These are phyloP conservation scores for Manacus vitellinus DNA, from an alignment of 2,113 vertebrate species.

Conservation along the genomic window DNA sequence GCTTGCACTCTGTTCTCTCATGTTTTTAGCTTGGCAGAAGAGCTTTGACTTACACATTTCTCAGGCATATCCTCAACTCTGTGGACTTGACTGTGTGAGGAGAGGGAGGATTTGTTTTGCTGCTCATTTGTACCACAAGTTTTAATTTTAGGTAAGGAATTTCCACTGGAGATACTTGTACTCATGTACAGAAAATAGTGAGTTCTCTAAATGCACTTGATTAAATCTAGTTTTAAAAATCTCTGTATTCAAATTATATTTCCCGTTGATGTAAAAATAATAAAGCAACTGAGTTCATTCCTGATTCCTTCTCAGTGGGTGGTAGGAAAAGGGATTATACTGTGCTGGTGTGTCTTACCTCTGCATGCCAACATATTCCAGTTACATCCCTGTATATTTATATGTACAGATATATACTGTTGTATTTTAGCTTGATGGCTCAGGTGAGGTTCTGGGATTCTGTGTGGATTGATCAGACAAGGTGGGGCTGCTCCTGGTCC, in stretches of 20 bases:
- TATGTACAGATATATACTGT: not conserved
- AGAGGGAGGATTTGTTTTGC: not conserved
- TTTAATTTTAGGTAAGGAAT: not conserved
- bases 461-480: not conserved
- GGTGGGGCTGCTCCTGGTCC: not conserved
- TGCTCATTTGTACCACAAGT: not conserved
- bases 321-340: not conserved
- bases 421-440: not conserved
- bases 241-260: not conserved
- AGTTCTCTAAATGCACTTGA: not conserved
- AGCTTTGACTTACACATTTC: not conserved
- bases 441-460: not conserved
- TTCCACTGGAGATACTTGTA: not conserved
- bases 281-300: not conserved
- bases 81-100: not conserved
- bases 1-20: not conserved
- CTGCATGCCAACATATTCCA: fast-evolving
- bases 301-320: not conserved
- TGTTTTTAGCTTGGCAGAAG: not conserved
- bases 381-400: not conserved
- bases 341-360: not conserved
- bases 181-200: not conserved
- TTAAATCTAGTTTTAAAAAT: constrained; percentile 23
- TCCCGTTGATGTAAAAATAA: constrained; percentile 30
- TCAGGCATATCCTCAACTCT: not conserved